Evolutionary conservation across 37 sponge, comb jelly and placozoan genomes (phyloP), one percentile per base, ranked within the genome.

Genomic region (Tethya wilhelma): DNA sequence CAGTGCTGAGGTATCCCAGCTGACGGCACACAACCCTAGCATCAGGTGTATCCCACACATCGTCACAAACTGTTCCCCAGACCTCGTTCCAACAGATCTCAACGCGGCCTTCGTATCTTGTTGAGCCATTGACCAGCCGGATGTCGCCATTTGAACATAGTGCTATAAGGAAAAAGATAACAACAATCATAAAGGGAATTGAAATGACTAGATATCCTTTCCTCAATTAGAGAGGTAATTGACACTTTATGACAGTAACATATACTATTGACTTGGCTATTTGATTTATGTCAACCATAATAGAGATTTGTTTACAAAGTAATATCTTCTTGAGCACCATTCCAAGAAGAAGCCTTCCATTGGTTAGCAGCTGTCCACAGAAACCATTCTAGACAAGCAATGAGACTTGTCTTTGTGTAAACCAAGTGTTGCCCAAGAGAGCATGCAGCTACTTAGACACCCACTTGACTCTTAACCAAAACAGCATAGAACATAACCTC

Each of bases 1-100:
- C 53, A 49, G 14, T 49, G 53, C 14, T 49, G 14, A 49, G 2
- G 19, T 64, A 78, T 8, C 45, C 67, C 7, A 78, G 67, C 49
- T 78, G 79, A 39, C 79, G 30, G 32, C 79, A 78, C 5, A 78
- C 79, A 19, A 78, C 79, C 14, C 26, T 39, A 39, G 79, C 29
- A 34, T 78, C 43, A 5, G 7, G 4, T 6, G 17, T 36, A 31
- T 64, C 64, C 79, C 79, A 78, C 25, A 42, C 30, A 20, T 78
- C 79, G 37, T 78, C 79, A 37, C 79, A 78, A 4, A 78, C 79
- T 26, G 64, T 78, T 4, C 79, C 79, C 79, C 79, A 78, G 5
- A 26, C 67, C 2, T 33, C 66, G 6, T 38, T 44, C 25, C 5
- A 11, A 25, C 62, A 78, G 30, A 78, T 30, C 66, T 78, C 71